Evolutionary conservation across 1,140 invertebrate genomes (phyloP).

Genomic region (Charaxes varanes): DNA sequence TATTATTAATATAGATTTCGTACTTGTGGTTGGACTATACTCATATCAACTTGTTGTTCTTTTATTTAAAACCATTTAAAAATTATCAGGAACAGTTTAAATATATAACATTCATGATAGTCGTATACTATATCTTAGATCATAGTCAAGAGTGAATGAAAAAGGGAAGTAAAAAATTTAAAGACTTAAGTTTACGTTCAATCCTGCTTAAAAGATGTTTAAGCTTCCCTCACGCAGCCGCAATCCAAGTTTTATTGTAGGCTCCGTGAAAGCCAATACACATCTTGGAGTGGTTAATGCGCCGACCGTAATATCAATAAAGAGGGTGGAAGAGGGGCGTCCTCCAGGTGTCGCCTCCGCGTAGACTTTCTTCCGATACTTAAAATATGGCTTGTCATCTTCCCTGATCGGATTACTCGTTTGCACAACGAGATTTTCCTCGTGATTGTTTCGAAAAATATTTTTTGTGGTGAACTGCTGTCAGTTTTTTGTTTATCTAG

Average conservation of each 20-base stretch:
- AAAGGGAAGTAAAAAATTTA: no score
- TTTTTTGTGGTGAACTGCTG: conserved; percentile 3
- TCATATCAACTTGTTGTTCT: no score
- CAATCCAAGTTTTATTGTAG: conserved; percentile 54
- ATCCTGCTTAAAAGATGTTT: conserved; percentile 6
- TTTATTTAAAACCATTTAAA: no score
- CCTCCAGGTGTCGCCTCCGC: conserved; percentile 45
- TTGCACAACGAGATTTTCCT: conserved; percentile 47
- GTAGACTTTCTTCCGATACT: conserved; percentile 55
- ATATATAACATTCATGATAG: no score
- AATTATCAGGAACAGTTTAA: no score
- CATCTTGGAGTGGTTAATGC: conserved; percentile 62
- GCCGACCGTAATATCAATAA: conserved; percentile 66
- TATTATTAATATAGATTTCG: no score
- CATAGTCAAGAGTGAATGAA: no score
- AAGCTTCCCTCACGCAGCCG: no score
- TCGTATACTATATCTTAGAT: no score
- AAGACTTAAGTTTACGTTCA: background rate
- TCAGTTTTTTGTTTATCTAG: no score
- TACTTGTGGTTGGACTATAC: no score
- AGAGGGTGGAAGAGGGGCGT: conserved; percentile 44
- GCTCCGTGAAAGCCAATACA: conserved; percentile 55
- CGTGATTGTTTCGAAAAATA: conserved; percentile 25
- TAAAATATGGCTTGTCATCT: conserved; percentile 68
- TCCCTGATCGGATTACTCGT: conserved; percentile 53